Base-by-base conservation (phyloP, 2,113 vertebrate genomes). In the Odontophorus gujanensis region DNA sequence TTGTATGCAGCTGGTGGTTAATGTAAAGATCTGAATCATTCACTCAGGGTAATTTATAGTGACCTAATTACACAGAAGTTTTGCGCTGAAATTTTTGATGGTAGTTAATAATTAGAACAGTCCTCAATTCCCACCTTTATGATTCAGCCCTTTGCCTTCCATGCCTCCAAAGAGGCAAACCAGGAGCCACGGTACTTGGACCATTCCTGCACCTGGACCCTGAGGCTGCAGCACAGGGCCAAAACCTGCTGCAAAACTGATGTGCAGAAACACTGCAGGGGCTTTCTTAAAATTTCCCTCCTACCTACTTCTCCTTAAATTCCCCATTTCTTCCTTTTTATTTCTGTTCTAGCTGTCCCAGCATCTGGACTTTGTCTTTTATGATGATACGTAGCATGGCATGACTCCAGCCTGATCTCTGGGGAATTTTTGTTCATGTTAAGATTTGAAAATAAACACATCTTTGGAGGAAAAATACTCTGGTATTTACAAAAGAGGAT, bases 391-490 rank as follows among this genome's bases (percentile, higher is more conserved):
- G 47, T 26, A 68, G 26, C 0, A 3, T 26, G 12, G 80, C 14
- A 0, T 47, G 63, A 38, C 0, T 69, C 88, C 80, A 95, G 38
- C 36, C 48, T 79, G 69, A 40, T 5, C 77, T 81, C 73, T 0
- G 18, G 89, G 83, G 92, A 72, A 65, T 90, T 91, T 78, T 94
- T 66, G 51, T 72, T 92, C 43, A 3, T 68, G 40, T 65, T 92
- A 81, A 90, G 73, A 88, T 83, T 72, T 94, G 76, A 84, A 79
- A 90, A 48, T 84, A 86, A 96, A 89, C 90, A 69, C 32, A 6
- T 13, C 21, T 74, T 79, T 45, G 48, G 57, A 93, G 36, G 65
- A 72, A 32, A 90, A 78, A 67, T 3, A 74, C 48, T 45, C 84
- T 67, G 82, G 61, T 65, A 43, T 86, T 83, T 85, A 90, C 74